A percentile compares a stretch with the other conserved stretches of the same genome.
These are phyloP conservation scores for Esox niger DNA, from an alignment of 2,113 vertebrate genomes.

Conservation along the genomic window DNA sequence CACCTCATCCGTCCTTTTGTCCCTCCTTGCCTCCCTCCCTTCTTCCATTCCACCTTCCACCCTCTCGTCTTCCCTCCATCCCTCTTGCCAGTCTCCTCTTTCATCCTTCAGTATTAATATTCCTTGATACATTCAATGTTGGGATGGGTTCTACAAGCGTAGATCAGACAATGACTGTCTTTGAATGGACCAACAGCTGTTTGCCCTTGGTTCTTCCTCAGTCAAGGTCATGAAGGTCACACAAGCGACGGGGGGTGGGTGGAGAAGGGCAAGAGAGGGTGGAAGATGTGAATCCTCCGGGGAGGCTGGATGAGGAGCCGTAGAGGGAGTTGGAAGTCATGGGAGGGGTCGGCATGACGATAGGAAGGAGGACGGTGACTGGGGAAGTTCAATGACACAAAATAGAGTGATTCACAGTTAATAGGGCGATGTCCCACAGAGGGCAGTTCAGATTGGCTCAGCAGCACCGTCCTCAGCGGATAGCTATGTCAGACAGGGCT, in stretches of 20 bases:
- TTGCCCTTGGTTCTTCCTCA: not conserved
- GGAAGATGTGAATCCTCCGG: not conserved
- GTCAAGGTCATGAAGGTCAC: no score
- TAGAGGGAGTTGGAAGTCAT: no score
- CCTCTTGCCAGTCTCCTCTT: conserved; percentile 7
- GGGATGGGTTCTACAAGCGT: no score
- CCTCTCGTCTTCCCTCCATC: conserved; percentile 11
- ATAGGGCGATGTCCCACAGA: no score
- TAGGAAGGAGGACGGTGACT: no score
- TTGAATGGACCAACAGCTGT: not conserved
- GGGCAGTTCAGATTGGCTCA: no score
- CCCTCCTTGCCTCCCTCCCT: conserved; percentile 1
- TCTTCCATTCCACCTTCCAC: conserved; percentile 23
- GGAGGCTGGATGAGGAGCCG: no score
- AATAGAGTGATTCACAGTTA: no score
- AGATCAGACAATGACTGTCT: not conserved
- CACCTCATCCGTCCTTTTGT: conserved; percentile 16
- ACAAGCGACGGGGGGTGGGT: not conserved
- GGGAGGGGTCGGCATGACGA: no score
- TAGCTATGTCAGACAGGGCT: no score
- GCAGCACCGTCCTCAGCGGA: not conserved
- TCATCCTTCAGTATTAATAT: not conserved
- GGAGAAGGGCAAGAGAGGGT: not conserved
- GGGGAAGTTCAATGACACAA: no score
- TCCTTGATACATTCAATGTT: not conserved